A percentile compares a stretch with the other conserved stretches of the same genome.
These are phyloP conservation scores for Gymnoscelis rufifasciata DNA, from an alignment of 2,888 invertebrate species.

Conservation along the genomic window DNA sequence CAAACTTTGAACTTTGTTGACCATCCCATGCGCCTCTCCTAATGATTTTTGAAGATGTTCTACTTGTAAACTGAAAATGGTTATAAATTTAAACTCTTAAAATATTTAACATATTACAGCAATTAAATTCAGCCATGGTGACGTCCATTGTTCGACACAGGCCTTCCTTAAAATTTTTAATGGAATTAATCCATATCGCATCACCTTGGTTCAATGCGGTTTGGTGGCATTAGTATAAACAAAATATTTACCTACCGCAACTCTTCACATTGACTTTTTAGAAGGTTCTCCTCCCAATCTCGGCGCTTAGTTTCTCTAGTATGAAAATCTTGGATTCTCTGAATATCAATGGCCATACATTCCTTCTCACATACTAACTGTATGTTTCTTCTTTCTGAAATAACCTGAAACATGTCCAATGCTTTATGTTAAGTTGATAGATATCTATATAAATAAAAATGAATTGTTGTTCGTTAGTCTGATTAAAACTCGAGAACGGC, in stretches of 20 bases:
- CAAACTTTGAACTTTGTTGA: constrained; percentile 63
- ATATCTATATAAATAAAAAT: too few relatives aligned
- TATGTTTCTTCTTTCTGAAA: constrained; percentile 78
- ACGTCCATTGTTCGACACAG: too few relatives aligned
- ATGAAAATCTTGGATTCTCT: constrained; percentile 75
- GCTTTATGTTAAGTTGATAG: too few relatives aligned
- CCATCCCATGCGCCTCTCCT: constrained; percentile 69
- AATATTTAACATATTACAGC: too few relatives aligned
- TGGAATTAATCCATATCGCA: too few relatives aligned
- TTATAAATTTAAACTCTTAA: not conserved
- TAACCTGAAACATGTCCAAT: constrained; percentile 49
- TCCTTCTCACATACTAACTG: constrained; percentile 80
- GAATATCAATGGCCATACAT: constrained; percentile 77
- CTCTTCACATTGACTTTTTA: constrained; percentile 62
- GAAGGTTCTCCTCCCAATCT: constrained; percentile 77
- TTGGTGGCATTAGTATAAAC: too few relatives aligned
- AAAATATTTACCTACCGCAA: constrained; percentile 56
- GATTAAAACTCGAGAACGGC: too few relatives aligned
- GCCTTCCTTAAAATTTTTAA: too few relatives aligned
- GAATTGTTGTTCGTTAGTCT: too few relatives aligned
- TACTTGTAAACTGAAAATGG: constrained; percentile 62
- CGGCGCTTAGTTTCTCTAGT: constrained; percentile 77
- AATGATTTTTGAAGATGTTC: constrained; percentile 65
- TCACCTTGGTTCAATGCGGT: too few relatives aligned
- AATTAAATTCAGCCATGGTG: too few relatives aligned